Conservation (phyloP, 2,113 vertebrate genomes). For the Aptenodytes forsteri region DNA sequence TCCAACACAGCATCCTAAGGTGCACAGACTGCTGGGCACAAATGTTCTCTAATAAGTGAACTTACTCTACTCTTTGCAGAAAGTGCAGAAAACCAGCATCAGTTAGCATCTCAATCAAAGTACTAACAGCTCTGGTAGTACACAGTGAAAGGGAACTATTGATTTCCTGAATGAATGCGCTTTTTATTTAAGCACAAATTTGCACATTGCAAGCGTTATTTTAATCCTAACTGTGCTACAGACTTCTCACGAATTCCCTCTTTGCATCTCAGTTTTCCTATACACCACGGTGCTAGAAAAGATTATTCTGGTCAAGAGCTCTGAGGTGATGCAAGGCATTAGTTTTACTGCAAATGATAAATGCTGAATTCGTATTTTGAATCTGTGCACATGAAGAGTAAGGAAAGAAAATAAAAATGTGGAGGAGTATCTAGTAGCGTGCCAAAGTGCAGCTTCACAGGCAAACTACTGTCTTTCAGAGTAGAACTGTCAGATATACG, state of each 20-base stretch:
- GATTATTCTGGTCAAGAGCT: neutral
- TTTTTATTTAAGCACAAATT: neutral
- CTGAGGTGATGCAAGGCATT: neutral
- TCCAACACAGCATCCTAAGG: neutral
- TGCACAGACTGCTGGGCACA: neutral
- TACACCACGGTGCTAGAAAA: neutral
- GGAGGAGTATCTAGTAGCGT: neutral
- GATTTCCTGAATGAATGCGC: neutral
- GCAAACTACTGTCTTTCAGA: neutral
- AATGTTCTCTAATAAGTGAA: accelerated
- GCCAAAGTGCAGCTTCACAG: conserved; percentile 34
- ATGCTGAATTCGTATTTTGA: neutral
- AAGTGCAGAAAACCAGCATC: neutral
- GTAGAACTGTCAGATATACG: neutral
- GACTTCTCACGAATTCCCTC: neutral
- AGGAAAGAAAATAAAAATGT: neutral
- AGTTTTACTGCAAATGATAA: neutral
- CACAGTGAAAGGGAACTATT: neutral
- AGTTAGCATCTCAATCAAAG: neutral
- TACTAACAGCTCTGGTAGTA: neutral
- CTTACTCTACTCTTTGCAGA: neutral
- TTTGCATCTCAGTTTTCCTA: neutral
- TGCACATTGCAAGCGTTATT: neutral
- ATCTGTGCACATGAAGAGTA: neutral
- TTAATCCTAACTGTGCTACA: neutral